Base-by-base conservation (phyloP, 2,888 invertebrate genomes). In the Biston stratarius region DNA sequence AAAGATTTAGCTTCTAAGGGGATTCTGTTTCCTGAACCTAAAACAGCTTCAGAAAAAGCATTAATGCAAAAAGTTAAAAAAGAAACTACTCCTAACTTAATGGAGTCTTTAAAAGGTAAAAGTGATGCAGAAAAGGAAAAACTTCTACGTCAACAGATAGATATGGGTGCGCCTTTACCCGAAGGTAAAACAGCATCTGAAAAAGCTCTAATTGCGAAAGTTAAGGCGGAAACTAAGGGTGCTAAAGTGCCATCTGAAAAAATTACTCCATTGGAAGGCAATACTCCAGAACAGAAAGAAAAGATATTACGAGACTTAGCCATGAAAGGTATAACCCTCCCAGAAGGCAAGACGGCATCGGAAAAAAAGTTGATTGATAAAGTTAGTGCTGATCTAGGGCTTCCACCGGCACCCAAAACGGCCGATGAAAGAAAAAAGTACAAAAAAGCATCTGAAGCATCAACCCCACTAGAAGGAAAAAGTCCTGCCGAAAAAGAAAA, bases 21-120 rank as follows among this genome's bases (percentile, higher is more conserved):
- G 6, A 53, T 80, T 1, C 79, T 81, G 0, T 58, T 83, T 1
- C 83, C 82, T 5, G 77, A 77, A 66, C 76, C 73, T 7, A 81
- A 75, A 64, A 77, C 79, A 6, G 38, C 67, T 12, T 81, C 79
- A 5, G 80, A 81, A 49, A 77, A 74, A 47, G 74, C 77, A 15
- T 7, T 85, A 0, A 67, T 79, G 3, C 49, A 73, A n/a, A 83
- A 82, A 65, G 73, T 83, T 10, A 8, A 59, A 76, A 15, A 45
- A 51, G 0, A 78, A 82, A 5, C n/a, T 81, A 14, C 12, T 0
- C n/a, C 57, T 6, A 5, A 3, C 9, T 47, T 47, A 45, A 6
- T 57, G 6, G 56, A 56, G 8, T 9, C 42, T 44, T 63, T 81
- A 36, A 68, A 72, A 70, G 80, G 77, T 1, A 79, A 83, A 69